Base-by-base conservation (phyloP, 2,888 invertebrate genomes). In the Agonopterix alstromeriana region DNA sequence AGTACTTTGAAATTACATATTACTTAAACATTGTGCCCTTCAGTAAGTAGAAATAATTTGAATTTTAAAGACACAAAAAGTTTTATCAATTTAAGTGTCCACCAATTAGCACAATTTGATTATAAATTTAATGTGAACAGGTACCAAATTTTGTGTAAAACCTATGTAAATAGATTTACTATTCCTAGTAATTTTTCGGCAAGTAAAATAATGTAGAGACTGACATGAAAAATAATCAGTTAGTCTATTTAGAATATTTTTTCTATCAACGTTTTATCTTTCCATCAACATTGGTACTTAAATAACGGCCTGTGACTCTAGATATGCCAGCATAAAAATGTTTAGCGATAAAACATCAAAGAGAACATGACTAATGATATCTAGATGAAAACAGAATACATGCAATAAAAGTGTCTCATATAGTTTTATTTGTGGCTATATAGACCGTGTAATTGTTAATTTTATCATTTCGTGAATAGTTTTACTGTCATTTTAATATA, bases 261-360 rank as follows among this genome's bases (percentile, higher is more conserved):
- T 61, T 60, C 59, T 63, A 65, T 68, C 61, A 59, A 48, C 56
- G 52, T 60, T 65, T 61, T 67, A 70, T 73, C 63, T 63, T 62
- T 71, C 71, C 61, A 71, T 74, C 74, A 73, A 60, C 69, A 54
- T 67, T 50, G 60, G 56, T 70, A 67, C 74, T 70, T 75, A 73
- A 61, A 73, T 69, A 73, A 70, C 64, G 57, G 51, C 45, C 35
- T 53, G 57, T 61, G 66, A 61, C 62, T 68, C 67, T 60, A 66
- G 65, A 75, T 74, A 73, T 69, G 72, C 67, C 69, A 74, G 65
- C 70, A 77, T 76, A 78, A 82, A 80, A 84, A 80, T 74, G 72
- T 76, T 79, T 61, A 60, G 63, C 76, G 73, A 83, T 82, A 74
- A 70, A 81, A 85, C 80, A 80, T 86, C 86, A 86, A 87, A 87